Percentiles rank a stretch among this genome's conserved stretches.
Conservation (phyloP, 2,113 vertebrate species). For the Dipodomys ordii region DNA sequence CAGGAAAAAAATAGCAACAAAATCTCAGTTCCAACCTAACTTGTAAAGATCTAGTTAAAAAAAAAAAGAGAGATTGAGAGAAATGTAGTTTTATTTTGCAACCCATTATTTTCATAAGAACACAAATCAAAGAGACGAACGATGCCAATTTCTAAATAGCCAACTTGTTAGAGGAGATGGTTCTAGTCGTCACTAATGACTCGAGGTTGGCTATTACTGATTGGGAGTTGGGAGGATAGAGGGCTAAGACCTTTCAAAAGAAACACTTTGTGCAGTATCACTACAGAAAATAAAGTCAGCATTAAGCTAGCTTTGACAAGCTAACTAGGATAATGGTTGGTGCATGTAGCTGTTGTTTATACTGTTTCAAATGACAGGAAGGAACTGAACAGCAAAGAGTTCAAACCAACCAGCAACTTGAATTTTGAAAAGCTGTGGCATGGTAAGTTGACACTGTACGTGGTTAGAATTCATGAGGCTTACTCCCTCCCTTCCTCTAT, state of each 20-base stretch:
- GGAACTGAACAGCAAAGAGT: constrained; percentile 70
- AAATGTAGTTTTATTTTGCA: constrained; percentile 81
- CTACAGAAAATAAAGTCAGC: constrained; percentile 84
- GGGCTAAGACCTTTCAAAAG: constrained; percentile 84
- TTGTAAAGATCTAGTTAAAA: constrained; percentile 62
- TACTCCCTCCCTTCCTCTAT: neutral
- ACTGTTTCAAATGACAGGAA: constrained; percentile 78
- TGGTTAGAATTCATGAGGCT: constrained; percentile 57
- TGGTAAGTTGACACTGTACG: constrained; percentile 71
- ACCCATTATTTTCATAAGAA: constrained; percentile 83
- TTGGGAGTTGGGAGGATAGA: constrained; percentile 85
- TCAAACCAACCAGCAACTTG: constrained; percentile 75
- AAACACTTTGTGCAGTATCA: constrained; percentile 84
- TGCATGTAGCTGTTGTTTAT: constrained; percentile 65
- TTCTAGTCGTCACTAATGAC: constrained; percentile 84
- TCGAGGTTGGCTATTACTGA: constrained; percentile 86
- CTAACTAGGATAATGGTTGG: constrained; percentile 77
- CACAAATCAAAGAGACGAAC: constrained; percentile 83
- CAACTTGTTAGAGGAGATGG: constrained; percentile 83
- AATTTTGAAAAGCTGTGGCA: constrained; percentile 68
- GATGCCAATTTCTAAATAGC: constrained; percentile 83
- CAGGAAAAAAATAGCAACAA: constrained; percentile 51
- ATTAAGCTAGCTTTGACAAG: constrained; percentile 82
- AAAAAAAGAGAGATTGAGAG: neutral
- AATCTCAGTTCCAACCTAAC: constrained; percentile 51